A percentile compares a stretch with the other conserved stretches of the same genome.
phyloP scores from a whole-genome alignment of 2,888 invertebrate genomes.

The Leptopilina drosophilae region DNA sequence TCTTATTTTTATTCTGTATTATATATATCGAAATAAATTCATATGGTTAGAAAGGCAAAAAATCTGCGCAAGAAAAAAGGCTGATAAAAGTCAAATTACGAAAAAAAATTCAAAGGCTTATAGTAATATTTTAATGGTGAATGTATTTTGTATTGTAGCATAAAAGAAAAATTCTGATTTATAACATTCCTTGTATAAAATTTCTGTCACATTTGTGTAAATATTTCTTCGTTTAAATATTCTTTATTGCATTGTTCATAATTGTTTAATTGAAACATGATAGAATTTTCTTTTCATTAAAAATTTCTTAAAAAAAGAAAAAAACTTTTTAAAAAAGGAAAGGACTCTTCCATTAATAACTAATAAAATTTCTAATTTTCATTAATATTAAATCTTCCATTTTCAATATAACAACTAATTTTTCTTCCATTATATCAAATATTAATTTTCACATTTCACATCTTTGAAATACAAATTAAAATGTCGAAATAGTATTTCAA shows the following conservation, averaged over 20 bases:
- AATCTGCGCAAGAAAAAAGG: slow-evolving; percentile 10
- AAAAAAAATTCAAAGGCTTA: background rate
- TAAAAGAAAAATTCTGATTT: too few species aligned
- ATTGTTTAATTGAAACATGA: background rate
- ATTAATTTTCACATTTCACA: background rate
- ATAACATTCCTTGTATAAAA: slow-evolving; percentile 34
- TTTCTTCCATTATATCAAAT: background rate
- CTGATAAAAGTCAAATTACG: slow-evolving; percentile 25
- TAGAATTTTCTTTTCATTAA: too few species aligned
- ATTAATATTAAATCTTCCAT: too few species aligned
- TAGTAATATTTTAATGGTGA: slow-evolving; percentile 26
- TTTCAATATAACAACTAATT: background rate
- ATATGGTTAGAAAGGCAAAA: background rate
- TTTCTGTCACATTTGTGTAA: background rate
- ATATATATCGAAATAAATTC: slow-evolving; percentile 17
- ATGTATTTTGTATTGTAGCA: slow-evolving; percentile 8
- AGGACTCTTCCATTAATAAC: too few species aligned
- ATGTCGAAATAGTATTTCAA: background rate
- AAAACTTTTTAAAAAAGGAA: too few species aligned
- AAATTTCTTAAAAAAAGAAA: too few species aligned
- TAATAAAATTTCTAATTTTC: too few species aligned
- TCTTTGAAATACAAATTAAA: slow-evolving; percentile 1
- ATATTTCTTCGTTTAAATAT: background rate
- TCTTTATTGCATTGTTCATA: background rate
- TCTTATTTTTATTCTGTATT: slow-evolving; percentile 2